Base-by-base conservation (phyloP, 2,113 vertebrate species). In the Dendrocopos noguchii region DNA sequence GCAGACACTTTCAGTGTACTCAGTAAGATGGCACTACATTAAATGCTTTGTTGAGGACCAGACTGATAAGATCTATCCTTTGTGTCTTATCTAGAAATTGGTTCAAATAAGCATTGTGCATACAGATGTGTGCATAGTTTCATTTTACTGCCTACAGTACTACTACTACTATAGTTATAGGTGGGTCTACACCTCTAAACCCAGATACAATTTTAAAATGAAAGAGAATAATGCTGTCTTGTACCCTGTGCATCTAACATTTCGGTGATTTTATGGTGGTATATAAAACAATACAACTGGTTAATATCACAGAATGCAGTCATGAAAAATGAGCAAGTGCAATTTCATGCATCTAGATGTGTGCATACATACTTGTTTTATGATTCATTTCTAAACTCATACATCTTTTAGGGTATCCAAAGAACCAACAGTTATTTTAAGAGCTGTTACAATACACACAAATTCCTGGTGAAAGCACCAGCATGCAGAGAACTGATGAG, bases 351-450 rank as follows among this genome's bases (percentile, higher is more conserved):
- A 70, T 77, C 59, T 84, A 1, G 67, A 50, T 78, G 17, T 79
- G 2, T 52, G 7, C 44, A 34, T 27, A 67, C 46, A 64, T 7
- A 59, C 24, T 68, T 55, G 25, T 70, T 76, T 86, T 93, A 70
- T 46, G 52, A 72, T 79, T 75, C 25, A 80, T 74, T 88, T 87
- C 83, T 82, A 93, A 94, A 84, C 80, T 84, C 60, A 89, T 66
- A 29, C 36, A 87, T 87, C 61, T 91, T 87, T 87, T 79, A 93
- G 63, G 47, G 59, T 39, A 84, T 50, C 33, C 19, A 71, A 88
- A 87, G n/a, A 85, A 15, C 18, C 33, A 93, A 55, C 21, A n/a
- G 18, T 77, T 93, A 71, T 66, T 66, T 91, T 65, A 56, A 81
- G 52, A 84, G 39, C 15, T 76, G 29, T 19, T 88, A 55, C 29